Evolutionary conservation across 2,113 vertebrate species (phyloP), one percentile per base, ranked within the genome.

Genomic region (Maccullochella peelii): DNA sequence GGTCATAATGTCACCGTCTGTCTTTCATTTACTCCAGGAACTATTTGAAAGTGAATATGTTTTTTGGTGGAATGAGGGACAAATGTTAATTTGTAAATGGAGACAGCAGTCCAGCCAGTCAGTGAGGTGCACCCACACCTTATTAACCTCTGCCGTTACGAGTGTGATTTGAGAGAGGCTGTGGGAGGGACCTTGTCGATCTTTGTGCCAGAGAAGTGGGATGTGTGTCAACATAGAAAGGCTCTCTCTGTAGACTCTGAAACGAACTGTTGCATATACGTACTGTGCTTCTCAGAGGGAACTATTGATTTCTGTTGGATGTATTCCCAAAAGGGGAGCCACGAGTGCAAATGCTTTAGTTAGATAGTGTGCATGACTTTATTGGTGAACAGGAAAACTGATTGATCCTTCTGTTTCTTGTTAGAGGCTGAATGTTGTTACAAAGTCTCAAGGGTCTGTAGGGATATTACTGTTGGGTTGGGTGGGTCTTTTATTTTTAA

Each of bases 271-370:
- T 85, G 82, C 83, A 70, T 58, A 54, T 11, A 57, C 15, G n/a
- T 30, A 15, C 12, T 52, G 73, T 18, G 61, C 38, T 47, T 86
- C 80, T 83, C 61, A 40, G 30, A 65, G 59, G 82, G 62, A 92
- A 70, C 81, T 83, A 91, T 90, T 73, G 89, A 88, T 89, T 88
- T 85, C 59, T 87, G 66, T 61, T 80, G 47, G 77, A 70, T 69
- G 69, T 58, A 76, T 75, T 89, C 86, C 82, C 80, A 77, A 63
- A 65, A 79, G 80, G 55, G 50, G 49, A 88, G 75, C 52, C 69
- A 78, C 52, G 33, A 88, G 42, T 27, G 67, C 73, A 76, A 66
- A 27, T 55, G 57, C 27, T 85, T 89, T 70, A 63, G 88, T 88
- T 83, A 77, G 87, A 79, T 36, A 79, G 63, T 49, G 14, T 69